Evolutionary conservation across 2,797 vertebrate species (phyloP).

Genomic region (Artibeus jamaicensis): DNA sequence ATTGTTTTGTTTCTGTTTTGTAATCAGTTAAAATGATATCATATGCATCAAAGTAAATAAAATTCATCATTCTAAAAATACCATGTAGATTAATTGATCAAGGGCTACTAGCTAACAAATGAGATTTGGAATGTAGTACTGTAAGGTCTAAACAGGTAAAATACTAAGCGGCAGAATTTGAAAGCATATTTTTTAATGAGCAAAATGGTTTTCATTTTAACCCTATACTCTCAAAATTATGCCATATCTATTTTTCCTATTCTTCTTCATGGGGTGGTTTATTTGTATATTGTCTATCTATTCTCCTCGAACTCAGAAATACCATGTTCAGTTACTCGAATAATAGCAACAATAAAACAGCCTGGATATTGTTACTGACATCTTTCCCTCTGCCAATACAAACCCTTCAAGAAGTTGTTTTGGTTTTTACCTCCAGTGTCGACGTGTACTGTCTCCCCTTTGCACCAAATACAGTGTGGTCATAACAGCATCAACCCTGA

Average conservation of each 20-base stretch:
- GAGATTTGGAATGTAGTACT: not conserved
- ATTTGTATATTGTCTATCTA: not conserved
- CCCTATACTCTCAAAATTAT: not conserved
- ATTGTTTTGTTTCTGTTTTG: not conserved
- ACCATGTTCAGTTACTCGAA: not conserved
- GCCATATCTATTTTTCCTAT: not conserved
- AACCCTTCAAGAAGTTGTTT: not conserved
- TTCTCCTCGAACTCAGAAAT: not conserved
- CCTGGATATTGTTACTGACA: not conserved
- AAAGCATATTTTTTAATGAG: conserved; percentile 50
- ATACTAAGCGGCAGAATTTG: not conserved
- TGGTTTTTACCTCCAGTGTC: not conserved
- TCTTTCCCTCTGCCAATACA: not conserved
- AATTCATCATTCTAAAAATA: not conserved
- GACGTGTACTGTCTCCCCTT: not conserved
- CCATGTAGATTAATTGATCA: not conserved
- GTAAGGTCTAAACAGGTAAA: not conserved
- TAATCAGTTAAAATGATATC: not conserved
- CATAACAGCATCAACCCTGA: not conserved
- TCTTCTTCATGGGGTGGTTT: not conserved
- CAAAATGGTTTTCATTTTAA: conserved; percentile 15
- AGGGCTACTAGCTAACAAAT: not conserved
- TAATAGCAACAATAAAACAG: not conserved
- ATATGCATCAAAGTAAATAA: not conserved
- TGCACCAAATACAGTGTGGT: not conserved